These are phyloP conservation scores for Crossocerus cetratus DNA, from an alignment of 2,888 invertebrate species.

Conservation along the genomic window DNA sequence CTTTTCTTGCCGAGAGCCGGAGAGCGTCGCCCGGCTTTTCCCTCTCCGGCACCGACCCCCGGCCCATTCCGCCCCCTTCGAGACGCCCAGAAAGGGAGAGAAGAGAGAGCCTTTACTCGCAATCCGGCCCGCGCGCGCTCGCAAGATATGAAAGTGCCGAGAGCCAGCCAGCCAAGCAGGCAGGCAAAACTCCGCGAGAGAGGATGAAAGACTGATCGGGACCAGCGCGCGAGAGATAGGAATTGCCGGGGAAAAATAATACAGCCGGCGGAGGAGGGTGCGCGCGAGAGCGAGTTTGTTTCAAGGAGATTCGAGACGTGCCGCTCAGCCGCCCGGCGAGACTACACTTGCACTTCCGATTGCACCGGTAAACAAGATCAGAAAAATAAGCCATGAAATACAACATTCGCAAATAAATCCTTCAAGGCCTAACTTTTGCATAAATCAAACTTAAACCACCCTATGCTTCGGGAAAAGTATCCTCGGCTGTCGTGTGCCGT, in stretches of 20 bases:
- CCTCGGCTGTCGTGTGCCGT: too few relatives aligned
- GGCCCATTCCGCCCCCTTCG: neutral
- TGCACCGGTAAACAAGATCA: constrained; percentile 10
- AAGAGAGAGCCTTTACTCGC: neutral
- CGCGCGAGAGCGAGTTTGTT: constrained; percentile 6
- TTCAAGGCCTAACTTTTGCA: too few relatives aligned
- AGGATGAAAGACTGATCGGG: constrained; percentile 5
- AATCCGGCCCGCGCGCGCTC: constrained; percentile 1
- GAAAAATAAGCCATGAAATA: too few relatives aligned
- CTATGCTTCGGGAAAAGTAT: too few relatives aligned
- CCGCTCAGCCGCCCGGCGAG: neutral
- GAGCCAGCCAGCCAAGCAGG: neutral
- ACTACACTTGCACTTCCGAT: constrained; percentile 8
- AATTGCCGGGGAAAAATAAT: constrained; percentile 16
- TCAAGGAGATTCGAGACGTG: constrained; percentile 12
- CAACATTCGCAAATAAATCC: too few relatives aligned
- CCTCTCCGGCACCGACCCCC: constrained; percentile 11
- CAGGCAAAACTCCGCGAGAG: neutral
- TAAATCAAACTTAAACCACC: too few relatives aligned
- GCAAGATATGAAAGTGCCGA: constrained; percentile 13
- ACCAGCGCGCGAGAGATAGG: constrained; percentile 16
- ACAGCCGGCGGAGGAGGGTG: neutral
- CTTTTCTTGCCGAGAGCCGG: too few relatives aligned
- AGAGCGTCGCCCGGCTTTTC: too few relatives aligned
- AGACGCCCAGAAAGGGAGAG: neutral